Evolutionary conservation across 64 coral and sea anemone species (phyloP).

Genomic region (Montipora cactus): DNA sequence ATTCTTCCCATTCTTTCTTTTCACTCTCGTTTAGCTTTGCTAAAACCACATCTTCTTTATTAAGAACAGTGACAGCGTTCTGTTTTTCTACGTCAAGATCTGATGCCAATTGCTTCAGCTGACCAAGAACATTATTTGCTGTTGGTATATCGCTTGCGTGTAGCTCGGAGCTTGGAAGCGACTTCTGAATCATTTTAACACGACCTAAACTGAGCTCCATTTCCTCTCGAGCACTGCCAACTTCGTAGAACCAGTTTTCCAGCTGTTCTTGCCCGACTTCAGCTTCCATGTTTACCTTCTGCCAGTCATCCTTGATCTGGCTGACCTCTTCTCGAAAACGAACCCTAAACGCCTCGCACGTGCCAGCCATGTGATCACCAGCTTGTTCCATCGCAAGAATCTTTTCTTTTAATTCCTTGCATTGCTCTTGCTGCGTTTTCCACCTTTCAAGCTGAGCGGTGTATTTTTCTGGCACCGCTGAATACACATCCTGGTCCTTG

Average conservation of each 20-base stretch:
- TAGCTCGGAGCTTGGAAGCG: neutral
- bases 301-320: slow-evolving; percentile 62
- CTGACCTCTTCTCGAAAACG: slow-evolving; percentile 47
- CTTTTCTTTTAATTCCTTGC: slow-evolving; percentile 31
- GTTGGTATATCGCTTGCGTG: slow-evolving; percentile 51
- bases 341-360: slow-evolving; percentile 18
- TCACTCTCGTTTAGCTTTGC: slow-evolving; percentile 37
- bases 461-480: neutral
- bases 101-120: slow-evolving; percentile 65
- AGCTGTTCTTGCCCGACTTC: slow-evolving; percentile 48
- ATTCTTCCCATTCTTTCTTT: slow-evolving; percentile 37
- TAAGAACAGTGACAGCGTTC: slow-evolving; percentile 52
- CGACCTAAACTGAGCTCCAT: slow-evolving; percentile 54
- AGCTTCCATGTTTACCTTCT: slow-evolving; percentile 17
- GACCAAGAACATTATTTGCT: slow-evolving; percentile 57
- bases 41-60: slow-evolving; percentile 61
- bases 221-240: slow-evolving; percentile 54
- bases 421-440: slow-evolving; percentile 19
- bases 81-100: slow-evolving; percentile 62
- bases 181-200: neutral
- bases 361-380: neutral
- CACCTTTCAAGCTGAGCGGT: slow-evolving; percentile 15
- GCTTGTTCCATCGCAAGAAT: slow-evolving; percentile 41
- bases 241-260: slow-evolving; percentile 38
- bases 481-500: slow-evolving; percentile 2